phyloP scores from a whole-genome alignment of 2,888 invertebrate species.

The Vesta saturnalis region DNA sequence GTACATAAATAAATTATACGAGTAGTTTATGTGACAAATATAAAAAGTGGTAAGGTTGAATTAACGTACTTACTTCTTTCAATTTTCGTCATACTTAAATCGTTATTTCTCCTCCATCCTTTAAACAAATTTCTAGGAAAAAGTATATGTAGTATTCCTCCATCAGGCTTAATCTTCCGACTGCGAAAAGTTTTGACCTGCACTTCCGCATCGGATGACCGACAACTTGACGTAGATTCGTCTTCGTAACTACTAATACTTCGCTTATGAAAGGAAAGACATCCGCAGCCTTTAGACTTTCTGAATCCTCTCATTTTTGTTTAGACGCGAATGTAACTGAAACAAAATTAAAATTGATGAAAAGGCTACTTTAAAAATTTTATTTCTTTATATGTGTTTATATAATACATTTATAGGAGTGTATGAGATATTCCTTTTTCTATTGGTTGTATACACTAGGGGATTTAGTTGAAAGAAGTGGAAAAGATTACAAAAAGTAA shows the following conservation, averaged over 20 bases:
- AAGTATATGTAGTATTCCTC: slow-evolving; percentile 66
- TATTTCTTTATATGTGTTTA: not conserved
- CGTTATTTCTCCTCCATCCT: slow-evolving; percentile 73
- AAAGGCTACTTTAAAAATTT: not conserved
- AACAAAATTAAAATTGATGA: slow-evolving; percentile 6
- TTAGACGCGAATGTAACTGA: slow-evolving; percentile 11
- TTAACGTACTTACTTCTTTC: slow-evolving; percentile 73
- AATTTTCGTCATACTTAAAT: slow-evolving; percentile 80
- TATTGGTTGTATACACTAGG: not conserved
- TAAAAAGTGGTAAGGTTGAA: no score
- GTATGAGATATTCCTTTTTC: not conserved
- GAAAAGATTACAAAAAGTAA: not conserved
- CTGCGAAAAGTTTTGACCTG: slow-evolving; percentile 49
- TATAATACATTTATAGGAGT: not conserved
- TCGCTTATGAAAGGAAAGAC: slow-evolving; percentile 44
- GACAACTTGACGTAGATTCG: slow-evolving; percentile 47
- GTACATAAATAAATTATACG: no score
- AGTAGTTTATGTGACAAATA: no score
- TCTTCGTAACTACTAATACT: slow-evolving; percentile 51
- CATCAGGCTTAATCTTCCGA: slow-evolving; percentile 55
- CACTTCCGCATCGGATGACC: slow-evolving; percentile 45
- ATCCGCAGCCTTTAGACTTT: slow-evolving; percentile 45
- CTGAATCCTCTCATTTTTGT: slow-evolving; percentile 40
- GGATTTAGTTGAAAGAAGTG: not conserved
- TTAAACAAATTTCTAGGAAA: slow-evolving; percentile 71